phyloP scores from a whole-genome alignment of 2,888 invertebrate species.

The Platerodrilus igneus region DNA sequence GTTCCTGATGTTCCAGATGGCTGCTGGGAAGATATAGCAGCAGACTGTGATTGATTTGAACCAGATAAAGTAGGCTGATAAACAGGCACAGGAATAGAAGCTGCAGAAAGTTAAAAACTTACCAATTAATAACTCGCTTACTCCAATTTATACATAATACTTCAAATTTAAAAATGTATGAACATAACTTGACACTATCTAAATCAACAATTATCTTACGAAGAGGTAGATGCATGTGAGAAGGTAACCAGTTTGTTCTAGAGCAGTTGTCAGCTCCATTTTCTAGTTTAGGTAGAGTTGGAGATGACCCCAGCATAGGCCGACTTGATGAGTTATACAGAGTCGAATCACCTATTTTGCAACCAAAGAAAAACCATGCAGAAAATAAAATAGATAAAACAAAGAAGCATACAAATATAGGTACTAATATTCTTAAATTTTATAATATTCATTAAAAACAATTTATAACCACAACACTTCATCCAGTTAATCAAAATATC shows the following conservation, averaged over 20 bases:
- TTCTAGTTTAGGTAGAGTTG: conserved; percentile 56
- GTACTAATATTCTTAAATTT: too few relatives aligned
- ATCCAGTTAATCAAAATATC: too few relatives aligned
- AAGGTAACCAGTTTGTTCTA: conserved; percentile 60
- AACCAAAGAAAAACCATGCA: too few relatives aligned
- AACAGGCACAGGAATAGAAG: conserved; percentile 19
- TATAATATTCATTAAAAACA: too few relatives aligned
- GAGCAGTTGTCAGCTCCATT: conserved; percentile 56
- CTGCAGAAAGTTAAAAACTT: conserved; percentile 29
- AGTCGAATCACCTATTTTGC: conserved; percentile 43
- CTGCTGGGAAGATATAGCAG: conserved; percentile 33
- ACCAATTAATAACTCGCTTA: conserved; percentile 9
- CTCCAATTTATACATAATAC: too few relatives aligned
- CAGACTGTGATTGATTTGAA: conserved; percentile 37
- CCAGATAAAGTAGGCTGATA: conserved; percentile 30
- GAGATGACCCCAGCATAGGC: conserved; percentile 46
- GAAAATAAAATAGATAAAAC: too few relatives aligned
- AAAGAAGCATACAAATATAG: too few relatives aligned
- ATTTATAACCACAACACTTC: too few relatives aligned
- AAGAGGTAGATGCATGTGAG: conserved; percentile 62
- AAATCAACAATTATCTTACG: conserved; percentile 57
- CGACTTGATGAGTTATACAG: conserved; percentile 44
- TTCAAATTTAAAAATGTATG: too few relatives aligned
- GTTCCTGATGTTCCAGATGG: conserved; percentile 29
- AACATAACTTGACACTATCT: too few relatives aligned